Evolutionary conservation across 2,113 vertebrate species (phyloP).

Genomic region (Sylvia atricapilla): DNA sequence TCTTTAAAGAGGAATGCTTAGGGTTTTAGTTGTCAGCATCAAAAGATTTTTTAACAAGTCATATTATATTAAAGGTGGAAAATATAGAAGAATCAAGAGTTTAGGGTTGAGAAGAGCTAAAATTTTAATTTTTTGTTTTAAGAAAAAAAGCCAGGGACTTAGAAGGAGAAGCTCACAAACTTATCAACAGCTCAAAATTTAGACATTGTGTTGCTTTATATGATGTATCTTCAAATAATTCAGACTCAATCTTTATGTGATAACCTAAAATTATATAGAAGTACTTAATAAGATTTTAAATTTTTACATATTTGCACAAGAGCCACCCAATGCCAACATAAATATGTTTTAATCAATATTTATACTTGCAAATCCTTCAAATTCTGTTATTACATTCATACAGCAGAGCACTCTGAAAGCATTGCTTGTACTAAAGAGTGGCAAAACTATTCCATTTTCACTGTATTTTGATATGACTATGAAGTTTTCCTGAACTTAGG

Average conservation of each 20-base stretch:
- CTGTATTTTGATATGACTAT: background rate
- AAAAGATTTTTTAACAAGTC: background rate
- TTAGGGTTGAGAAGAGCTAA: background rate
- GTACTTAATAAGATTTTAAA: background rate
- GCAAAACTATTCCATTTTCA: background rate
- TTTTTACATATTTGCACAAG: background rate
- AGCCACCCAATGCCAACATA: background rate
- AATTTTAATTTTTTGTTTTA: background rate
- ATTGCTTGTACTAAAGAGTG: background rate
- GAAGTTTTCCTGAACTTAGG: background rate
- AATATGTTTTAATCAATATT: background rate
- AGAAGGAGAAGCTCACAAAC: background rate
- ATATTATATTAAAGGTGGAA: background rate
- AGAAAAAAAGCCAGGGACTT: background rate
- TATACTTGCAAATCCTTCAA: background rate
- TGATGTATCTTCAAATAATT: background rate
- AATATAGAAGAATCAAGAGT: background rate
- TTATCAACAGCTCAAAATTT: background rate
- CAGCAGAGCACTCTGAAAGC: background rate
- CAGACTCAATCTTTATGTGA: background rate
- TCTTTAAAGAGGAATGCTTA: background rate
- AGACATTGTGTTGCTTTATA: background rate
- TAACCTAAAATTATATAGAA: background rate
- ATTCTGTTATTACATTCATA: background rate
- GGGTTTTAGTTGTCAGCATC: background rate